Base-by-base conservation (phyloP, 1,140 invertebrate genomes). In the Orchesella cincta region DNA sequence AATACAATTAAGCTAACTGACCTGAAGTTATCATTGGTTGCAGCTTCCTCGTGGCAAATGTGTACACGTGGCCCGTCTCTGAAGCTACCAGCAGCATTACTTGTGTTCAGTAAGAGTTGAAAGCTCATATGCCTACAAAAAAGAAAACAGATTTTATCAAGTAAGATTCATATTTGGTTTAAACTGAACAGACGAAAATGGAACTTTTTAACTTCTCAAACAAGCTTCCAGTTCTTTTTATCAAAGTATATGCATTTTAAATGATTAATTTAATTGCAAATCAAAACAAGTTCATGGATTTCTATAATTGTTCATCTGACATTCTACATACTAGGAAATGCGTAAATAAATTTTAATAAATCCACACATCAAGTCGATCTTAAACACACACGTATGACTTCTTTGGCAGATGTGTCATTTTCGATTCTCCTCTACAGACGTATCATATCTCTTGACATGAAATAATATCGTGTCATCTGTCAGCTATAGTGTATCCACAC, bases 21-120 rank as follows among this genome's bases (percentile, higher is more conserved):
- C n/a, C n/a, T 23, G 54, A 98, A 20, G 96, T 98, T 85, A 99
- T 99, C 97, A 99, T 99, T 71, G 98, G 98, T 86, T 99, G 97
- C 54, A 99, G 89, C 87, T 99, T 99, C 75, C 96, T 89, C 67
- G 98, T 99, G 36, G 98, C 98, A 88, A 99, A 99, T 70, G 98
- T 99, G 88, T 99, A 99, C 81, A 99, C 98, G 88, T 99, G 98
- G 2, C 98, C 96, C 18, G 95, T 98, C 86, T 98, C 96, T 39
- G 94, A 96, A 35, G 95, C 96, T 75, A 98, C 96, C 83, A 98
- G 87, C 74, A 98, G 87, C 95, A 97, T 98, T 85, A 99, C 97
- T 88, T 99, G 97, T 18, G 98, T 99, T 20, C 98, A 64, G 62
- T 67, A 2, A 67, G 62, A 29, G 62, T 67, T 31, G 62, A 67